Conservation (phyloP, 2,888 invertebrate genomes). For the Ellobium chinense region DNA sequence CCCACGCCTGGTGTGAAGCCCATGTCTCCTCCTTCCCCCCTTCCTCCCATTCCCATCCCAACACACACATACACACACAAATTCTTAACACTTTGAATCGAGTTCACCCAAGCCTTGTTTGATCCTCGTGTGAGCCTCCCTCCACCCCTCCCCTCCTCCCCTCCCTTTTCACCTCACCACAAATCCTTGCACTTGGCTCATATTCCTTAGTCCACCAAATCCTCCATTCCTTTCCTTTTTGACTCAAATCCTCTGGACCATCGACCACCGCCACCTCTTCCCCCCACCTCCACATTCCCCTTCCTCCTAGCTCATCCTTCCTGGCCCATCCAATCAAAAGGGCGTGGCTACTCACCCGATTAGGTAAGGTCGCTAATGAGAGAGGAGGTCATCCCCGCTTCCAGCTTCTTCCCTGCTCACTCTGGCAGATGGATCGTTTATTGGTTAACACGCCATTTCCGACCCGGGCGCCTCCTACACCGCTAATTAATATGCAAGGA, state of each 20-base stretch:
- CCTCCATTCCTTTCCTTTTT: too few relatives aligned
- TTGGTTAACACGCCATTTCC: slow-evolving; percentile 23
- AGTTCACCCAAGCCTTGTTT: too few relatives aligned
- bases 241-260: too few relatives aligned
- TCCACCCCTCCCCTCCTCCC: neutral
- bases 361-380: slow-evolving; percentile 45
- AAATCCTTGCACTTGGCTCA: neutral
- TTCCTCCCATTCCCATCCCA: too few relatives aligned
- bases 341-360: slow-evolving; percentile 32
- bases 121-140: too few relatives aligned
- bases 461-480: slow-evolving; percentile 15
- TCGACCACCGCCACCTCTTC: neutral
- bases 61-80: too few relatives aligned
- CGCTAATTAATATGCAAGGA: slow-evolving; percentile 44
- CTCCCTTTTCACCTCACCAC: neutral
- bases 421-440: slow-evolving; percentile 41
- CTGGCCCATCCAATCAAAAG: slow-evolving; percentile 1
- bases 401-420: slow-evolving; percentile 22
- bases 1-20: too few relatives aligned
- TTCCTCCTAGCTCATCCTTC: neutral
- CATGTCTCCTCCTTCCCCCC: too few relatives aligned
- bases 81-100: too few relatives aligned
- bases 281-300: neutral
- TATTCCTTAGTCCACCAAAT: neutral
- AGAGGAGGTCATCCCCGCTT: slow-evolving; percentile 32